Base-by-base conservation (phyloP, 64 coral and sea anemone species). In the Pocillopora damicornis region DNA sequence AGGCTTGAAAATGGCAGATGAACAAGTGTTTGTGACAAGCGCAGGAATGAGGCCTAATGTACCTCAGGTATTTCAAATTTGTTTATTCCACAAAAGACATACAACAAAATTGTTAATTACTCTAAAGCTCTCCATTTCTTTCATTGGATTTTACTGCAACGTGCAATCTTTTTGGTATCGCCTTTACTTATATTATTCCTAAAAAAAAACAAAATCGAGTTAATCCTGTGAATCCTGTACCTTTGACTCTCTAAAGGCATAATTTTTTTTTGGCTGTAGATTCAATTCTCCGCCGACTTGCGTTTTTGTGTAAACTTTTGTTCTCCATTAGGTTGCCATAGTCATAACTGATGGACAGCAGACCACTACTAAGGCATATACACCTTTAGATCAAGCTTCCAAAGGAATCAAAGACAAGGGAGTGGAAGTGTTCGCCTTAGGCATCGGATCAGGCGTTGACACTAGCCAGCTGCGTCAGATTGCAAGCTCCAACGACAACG, bases 291-390 rank as follows among this genome's bases (percentile, higher is more conserved):
- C 30, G 30, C 30, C 30, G 30, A 30, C 30, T 30, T 30, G 30
- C 42, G 20, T 81, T 35, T 68, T 23, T 30, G 30, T 30, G 30
- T 30, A 30, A 30, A 30, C 30, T 30, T 30, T 30, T 30, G 30
- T 30, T 30, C 30, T 30, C 30, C 30, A 30, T 22, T 67, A 94
- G 92, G 77, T 90, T 35, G 92, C 88, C 13, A 73, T 94, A 64
- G 82, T 94, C 15, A 64, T 86, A 36, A 94, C 92, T 6, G 92
- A 94, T 86, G 88, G 92, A 62, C 13, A 65, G 11, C 92, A 94
- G 58, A 90, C 92, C 13, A 9, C 22, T 18, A 60, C 26, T 4
- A 36, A 61, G 16, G 13, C 1, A 67, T 62, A 36, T 58, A 87
- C 76, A 42, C 62, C 83, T 22, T 75, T 87, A 9, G 34, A 79